Conservation (phyloP, 2,797 vertebrate genomes). For the Myotis daubentonii region DNA sequence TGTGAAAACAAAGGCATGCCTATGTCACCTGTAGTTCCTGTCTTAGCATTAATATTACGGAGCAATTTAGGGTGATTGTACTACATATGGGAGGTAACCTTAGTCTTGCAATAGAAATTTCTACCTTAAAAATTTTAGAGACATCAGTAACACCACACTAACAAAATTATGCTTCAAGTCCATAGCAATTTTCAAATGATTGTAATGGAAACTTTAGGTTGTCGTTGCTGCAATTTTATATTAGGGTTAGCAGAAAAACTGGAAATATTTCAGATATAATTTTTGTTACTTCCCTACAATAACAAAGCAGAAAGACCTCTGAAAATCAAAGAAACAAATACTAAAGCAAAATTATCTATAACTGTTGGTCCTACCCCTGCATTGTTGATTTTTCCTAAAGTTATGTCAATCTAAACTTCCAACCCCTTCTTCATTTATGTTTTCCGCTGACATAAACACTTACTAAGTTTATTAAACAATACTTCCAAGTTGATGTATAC, state of each 20-base stretch:
- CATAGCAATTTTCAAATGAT: conserved; percentile 59
- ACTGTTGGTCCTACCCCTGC: background rate
- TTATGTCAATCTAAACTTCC: background rate
- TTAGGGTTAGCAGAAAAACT: background rate
- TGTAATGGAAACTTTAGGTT: conserved; percentile 33
- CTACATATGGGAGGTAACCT: background rate
- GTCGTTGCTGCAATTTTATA: conserved; percentile 22
- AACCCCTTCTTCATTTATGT: background rate
- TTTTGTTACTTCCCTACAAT: conserved; percentile 33
- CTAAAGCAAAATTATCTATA: background rate
- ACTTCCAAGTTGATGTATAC: background rate
- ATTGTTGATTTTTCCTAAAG: background rate
- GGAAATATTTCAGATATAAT: conserved; percentile 34
- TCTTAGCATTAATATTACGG: background rate
- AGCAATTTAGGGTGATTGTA: background rate
- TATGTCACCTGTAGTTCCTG: background rate
- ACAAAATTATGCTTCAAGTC: background rate
- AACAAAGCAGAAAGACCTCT: background rate
- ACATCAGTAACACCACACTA: background rate
- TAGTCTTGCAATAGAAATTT: conserved; percentile 45
- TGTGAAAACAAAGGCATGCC: conserved; percentile 15
- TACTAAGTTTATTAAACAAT: conserved; percentile 33
- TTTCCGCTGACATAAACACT: background rate
- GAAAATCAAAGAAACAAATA: conserved; percentile 48
- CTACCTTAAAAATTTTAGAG: conserved; percentile 4